phyloP scores from a whole-genome alignment of 2,888 invertebrate genomes.

The Caradrina clavipalpis region DNA sequence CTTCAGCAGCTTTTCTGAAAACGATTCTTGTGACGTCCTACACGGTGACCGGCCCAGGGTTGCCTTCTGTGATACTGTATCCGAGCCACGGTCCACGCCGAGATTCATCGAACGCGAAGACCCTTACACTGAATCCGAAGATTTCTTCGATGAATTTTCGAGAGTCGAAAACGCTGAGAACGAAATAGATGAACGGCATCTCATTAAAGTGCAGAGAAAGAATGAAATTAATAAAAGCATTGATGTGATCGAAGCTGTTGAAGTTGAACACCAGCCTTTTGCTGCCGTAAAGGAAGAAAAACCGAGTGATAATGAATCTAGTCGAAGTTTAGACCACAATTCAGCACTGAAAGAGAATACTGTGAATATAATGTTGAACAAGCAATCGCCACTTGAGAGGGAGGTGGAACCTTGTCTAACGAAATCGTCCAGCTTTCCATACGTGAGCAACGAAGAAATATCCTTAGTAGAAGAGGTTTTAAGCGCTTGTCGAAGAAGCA shows the following conservation, averaged over 20 bases:
- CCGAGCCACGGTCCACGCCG: conserved; percentile 86
- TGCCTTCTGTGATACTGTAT: conserved; percentile 84
- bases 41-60: conserved; percentile 78
- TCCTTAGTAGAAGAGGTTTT: conserved; percentile 87
- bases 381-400: conserved; percentile 72
- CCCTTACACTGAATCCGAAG: conserved; percentile 86
- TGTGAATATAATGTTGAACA: conserved; percentile 84
- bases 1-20: conserved; percentile 88
- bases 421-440: conserved; percentile 85
- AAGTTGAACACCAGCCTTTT: conserved; percentile 71
- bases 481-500: conserved; percentile 85
- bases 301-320: conserved; percentile 80
- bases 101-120: conserved; percentile 88
- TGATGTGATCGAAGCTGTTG: conserved; percentile 76
- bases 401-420: conserved; percentile 77
- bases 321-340: conserved; percentile 79
- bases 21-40: conserved; percentile 86
- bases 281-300: conserved; percentile 76
- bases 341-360: conserved; percentile 85
- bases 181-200: conserved; percentile 84
- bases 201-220: conserved; percentile 86
- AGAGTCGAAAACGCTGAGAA: conserved; percentile 84
- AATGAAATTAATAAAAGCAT: conserved; percentile 87
- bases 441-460: conserved; percentile 79
- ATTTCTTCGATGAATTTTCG: conserved; percentile 81